A percentile compares a stretch with the other conserved stretches of the same genome.
Evolutionary conservation across 1,140 invertebrate species (phyloP).

Genomic region (Drosophila ironensis): DNA sequence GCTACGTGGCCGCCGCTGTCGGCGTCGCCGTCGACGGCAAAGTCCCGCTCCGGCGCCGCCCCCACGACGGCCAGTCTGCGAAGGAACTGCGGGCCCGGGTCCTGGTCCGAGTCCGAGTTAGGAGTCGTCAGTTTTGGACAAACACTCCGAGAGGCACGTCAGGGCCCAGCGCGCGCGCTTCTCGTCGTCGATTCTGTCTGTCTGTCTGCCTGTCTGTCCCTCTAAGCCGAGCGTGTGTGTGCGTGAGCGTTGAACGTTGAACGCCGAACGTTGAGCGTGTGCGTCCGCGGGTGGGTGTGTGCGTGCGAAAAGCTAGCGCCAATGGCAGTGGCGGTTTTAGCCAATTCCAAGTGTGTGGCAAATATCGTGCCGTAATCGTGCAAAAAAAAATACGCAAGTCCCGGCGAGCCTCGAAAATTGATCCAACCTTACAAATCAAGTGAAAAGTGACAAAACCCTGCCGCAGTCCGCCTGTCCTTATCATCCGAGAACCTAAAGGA

Average conservation of each 20-base stretch:
- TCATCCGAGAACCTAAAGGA: slow-evolving; percentile 1
- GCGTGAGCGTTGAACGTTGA: slow-evolving; percentile 10
- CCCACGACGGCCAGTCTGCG: slow-evolving; percentile 7
- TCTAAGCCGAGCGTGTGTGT: slow-evolving; percentile 23
- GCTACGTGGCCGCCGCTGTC: slow-evolving; percentile 16
- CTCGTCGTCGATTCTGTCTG: slow-evolving; percentile 63
- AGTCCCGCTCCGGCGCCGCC: slow-evolving; percentile 29
- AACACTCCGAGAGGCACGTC: slow-evolving; percentile 80
- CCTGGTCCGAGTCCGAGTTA: slow-evolving; percentile 8
- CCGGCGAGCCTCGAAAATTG: slow-evolving; percentile 4
- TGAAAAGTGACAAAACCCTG: slow-evolving; percentile 39
- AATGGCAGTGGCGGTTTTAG: slow-evolving; percentile 36
- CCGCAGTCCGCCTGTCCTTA: background rate
- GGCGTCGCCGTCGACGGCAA: slow-evolving; percentile 5
- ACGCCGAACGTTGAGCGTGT: slow-evolving; percentile 14
- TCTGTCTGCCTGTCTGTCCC: slow-evolving; percentile 30
- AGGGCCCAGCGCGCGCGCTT: slow-evolving; percentile 73
- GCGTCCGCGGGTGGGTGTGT: slow-evolving; percentile 23
- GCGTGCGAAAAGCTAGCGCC: slow-evolving; percentile 28
- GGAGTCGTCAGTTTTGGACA: slow-evolving; percentile 73
- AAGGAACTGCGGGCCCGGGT: slow-evolving; percentile 39
- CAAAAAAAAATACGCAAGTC: slow-evolving; percentile 21
- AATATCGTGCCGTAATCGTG: slow-evolving; percentile 67
- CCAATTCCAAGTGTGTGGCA: slow-evolving; percentile 53
- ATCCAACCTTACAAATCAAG: slow-evolving; percentile 25